phyloP scores from a whole-genome alignment of 2,888 invertebrate species.

The Yponomeuta plumbellus region DNA sequence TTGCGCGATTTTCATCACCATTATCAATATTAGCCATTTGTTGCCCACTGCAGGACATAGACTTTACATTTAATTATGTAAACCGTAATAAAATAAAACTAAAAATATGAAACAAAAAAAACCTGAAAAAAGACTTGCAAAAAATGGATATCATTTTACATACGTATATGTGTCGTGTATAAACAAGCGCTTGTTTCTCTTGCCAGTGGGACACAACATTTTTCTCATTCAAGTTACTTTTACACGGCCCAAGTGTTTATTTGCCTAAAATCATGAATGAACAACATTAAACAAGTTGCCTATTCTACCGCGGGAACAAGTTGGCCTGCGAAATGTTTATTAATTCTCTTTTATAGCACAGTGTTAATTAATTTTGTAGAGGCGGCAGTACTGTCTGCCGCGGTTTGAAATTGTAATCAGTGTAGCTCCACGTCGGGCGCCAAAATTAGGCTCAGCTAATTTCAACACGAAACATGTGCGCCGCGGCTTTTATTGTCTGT shows the following conservation, averaged over 20 bases:
- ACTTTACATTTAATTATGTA: no score
- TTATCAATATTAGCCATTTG: no score
- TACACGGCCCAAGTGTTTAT: background rate
- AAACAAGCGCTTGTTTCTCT: no score
- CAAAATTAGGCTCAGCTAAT: background rate
- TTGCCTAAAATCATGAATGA: background rate
- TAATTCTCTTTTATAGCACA: background rate
- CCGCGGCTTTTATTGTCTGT: background rate
- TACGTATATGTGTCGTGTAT: no score
- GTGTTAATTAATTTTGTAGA: conserved; percentile 6
- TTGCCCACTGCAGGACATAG: no score
- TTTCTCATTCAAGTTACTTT: background rate
- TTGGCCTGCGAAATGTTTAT: background rate
- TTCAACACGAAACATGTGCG: background rate
- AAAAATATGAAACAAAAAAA: no score
- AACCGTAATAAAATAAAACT: no score
- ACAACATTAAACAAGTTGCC: background rate
- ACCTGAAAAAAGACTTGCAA: no score
- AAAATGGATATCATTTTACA: no score
- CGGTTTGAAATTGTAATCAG: conserved; percentile 9
- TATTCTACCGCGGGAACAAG: background rate
- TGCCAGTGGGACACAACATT: background rate
- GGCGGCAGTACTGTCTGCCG: background rate
- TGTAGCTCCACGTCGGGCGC: background rate
- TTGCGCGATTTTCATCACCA: no score